These are phyloP conservation scores for Phoebastria nigripes DNA, from an alignment of 2,797 vertebrate species.

Conservation along the genomic window DNA sequence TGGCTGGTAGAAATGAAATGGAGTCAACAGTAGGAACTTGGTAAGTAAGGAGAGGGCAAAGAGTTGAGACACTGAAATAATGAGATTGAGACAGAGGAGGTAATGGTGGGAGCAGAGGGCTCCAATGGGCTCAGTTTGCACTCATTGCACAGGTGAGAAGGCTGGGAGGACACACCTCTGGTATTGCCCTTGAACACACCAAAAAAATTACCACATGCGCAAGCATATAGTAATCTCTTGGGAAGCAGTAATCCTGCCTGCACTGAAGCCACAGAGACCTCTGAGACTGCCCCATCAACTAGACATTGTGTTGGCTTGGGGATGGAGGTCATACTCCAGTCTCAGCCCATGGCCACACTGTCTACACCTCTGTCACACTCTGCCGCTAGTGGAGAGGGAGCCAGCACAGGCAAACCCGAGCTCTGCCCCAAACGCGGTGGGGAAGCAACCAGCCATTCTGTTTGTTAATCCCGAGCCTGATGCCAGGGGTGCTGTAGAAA, in stretches of 20 bases:
- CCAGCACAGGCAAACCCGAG: neutral
- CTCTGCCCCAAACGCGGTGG: fast-evolving
- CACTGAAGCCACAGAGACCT: neutral
- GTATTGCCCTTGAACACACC: neutral
- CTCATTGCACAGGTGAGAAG: neutral
- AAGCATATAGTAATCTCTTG: neutral
- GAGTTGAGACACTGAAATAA: neutral
- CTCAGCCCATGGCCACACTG: neutral
- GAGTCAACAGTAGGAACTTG: neutral
- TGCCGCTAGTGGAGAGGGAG: fast-evolving
- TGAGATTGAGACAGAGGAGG: neutral
- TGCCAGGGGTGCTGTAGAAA: fast-evolving
- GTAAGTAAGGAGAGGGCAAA: neutral
- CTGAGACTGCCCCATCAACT: fast-evolving
- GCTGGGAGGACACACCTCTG: neutral
- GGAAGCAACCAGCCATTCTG: neutral
- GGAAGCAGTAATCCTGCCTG: neutral
- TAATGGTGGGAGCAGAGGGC: neutral
- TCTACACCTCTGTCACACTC: neutral
- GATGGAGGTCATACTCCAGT: too few relatives aligned
- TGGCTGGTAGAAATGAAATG: neutral
- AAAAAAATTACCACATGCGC: neutral
- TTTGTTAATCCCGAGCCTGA: neutral
- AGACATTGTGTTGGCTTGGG: fast-evolving
- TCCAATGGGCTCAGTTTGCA: neutral